Conservation (phyloP, 1,140 invertebrate species). For the Drosophila lacteicornis region DNA sequence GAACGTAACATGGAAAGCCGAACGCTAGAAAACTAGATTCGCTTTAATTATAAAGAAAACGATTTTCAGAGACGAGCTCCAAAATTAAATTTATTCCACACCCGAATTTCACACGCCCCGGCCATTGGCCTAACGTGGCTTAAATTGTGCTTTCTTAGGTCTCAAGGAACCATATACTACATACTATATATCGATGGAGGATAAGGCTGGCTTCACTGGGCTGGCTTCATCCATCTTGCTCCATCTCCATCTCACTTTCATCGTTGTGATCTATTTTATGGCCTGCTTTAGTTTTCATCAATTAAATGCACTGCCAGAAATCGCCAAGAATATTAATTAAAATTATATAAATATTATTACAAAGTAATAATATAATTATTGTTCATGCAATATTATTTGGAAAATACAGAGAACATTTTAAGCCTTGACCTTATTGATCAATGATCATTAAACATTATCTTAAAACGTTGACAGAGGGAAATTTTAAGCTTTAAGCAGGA, state of each 20-base stretch:
- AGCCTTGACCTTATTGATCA: too few species aligned
- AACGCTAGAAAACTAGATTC: conserved; percentile 24
- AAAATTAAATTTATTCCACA: conserved; percentile 1
- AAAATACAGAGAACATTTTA: not conserved
- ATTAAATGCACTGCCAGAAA: conserved; percentile 7
- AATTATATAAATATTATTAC: too few species aligned
- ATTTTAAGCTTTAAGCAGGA: too few species aligned
- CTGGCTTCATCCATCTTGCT: not conserved
- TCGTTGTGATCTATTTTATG: conserved; percentile 16
- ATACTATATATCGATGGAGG: not conserved
- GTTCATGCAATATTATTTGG: not conserved
- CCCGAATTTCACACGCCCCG: conserved; percentile 49
- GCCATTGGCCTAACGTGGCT: not conserved
- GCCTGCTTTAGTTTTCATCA: conserved; percentile 21
- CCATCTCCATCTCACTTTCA: not conserved
- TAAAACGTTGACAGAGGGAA: too few species aligned
- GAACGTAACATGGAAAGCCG: conserved; percentile 24
- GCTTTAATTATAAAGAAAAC: conserved; percentile 18
- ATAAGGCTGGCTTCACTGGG: not conserved
- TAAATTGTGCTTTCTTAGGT: not conserved
- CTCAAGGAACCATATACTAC: not conserved
- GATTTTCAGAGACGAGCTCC: not conserved
- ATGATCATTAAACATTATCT: too few species aligned
- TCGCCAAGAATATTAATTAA: too few species aligned
- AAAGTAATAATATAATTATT: too few species aligned